A percentile compares a stretch with the other conserved stretches of the same genome.
phyloP scores from a whole-genome alignment of 2,797 vertebrate genomes.

The Alfaro cultratus region DNA sequence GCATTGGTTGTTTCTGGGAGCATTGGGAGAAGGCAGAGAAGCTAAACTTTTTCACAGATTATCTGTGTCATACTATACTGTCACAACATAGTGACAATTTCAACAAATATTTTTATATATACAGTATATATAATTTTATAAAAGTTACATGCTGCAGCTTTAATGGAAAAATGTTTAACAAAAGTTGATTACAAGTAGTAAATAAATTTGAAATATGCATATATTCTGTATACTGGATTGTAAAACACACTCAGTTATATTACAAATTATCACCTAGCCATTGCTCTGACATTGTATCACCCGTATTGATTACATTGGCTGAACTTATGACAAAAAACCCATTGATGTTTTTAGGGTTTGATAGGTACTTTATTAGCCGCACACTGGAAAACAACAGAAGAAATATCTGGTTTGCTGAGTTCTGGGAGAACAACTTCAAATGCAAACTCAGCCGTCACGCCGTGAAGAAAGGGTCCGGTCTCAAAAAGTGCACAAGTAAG shows the following conservation, averaged over 20 bases:
- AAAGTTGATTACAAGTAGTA: not conserved
- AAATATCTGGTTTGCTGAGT: conserved; percentile 99
- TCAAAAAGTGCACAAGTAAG: conserved; percentile 99
- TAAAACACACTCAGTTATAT: not conserved
- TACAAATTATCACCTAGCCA: conserved; percentile 5
- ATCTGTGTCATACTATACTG: too few species aligned
- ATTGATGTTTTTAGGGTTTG: conserved; percentile 87
- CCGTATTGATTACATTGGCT: conserved; percentile 25
- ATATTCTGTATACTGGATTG: not conserved
- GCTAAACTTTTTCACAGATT: too few species aligned
- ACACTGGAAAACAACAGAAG: conserved; percentile 98
- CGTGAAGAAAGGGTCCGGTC: conserved; percentile 91
- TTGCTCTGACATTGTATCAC: conserved; percentile 6
- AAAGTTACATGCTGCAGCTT: too few species aligned
- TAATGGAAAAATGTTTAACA: not conserved
- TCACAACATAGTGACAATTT: too few species aligned
- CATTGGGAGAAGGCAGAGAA: too few species aligned
- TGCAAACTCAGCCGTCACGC: conserved; percentile 97
- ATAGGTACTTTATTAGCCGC: conserved; percentile 97
- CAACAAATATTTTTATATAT: too few species aligned
- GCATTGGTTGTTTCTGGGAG: too few species aligned
- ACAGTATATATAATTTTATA: too few species aligned
- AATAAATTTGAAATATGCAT: not conserved
- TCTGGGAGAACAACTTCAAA: conserved; percentile 99
- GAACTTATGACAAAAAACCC: conserved; percentile 43